Base-by-base conservation (phyloP, 2,797 vertebrate species). In the Dryobates pubescens region DNA sequence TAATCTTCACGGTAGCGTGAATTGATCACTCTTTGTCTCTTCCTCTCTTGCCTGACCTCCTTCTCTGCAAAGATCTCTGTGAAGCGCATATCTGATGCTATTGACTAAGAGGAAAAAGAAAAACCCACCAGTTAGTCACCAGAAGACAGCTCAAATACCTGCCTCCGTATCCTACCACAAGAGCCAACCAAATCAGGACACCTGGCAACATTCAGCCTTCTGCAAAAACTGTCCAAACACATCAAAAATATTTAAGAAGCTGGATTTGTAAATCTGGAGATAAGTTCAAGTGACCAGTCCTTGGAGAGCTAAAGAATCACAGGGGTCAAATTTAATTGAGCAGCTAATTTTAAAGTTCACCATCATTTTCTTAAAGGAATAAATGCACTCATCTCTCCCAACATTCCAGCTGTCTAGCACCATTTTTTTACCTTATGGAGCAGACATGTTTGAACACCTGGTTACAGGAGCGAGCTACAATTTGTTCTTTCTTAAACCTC, bases 61-160 rank as follows among this genome's bases (percentile, higher is more conserved):
- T 98, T 98, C 97, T 99, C 98, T 0, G 98, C 96, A 53, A 99
- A 99, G 96, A 99, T 98, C 96, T 99, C 99, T 5, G 99, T 98
- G 70, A 99, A 99, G 43, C 99, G 99, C 99, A 99, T 99, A 96
- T 99, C 99, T 12, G 99, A 99, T 9, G 99, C 99, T 97, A 99
- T 98, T 3, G 99, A 99, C 99, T 99, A 95, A 11, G 43, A 78
- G 67, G 38, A 86, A 83, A 54, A 67, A 65, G 7, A n/a, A 32
- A 9, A 67, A 24, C 5, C 20, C 23, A 24, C 83, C 36, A 83
- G 81, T 89, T 58, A 86, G 54, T 91, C 27, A 71, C 41, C 3
- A 82, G 27, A 41, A 45, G 29, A 51, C 23, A 65, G 34, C 79
- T 45, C 24, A 86, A 84, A 86, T 53, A 29, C n/a, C 47, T 53